Evolutionary conservation across 2,888 invertebrate genomes (phyloP).

Genomic region (Ecliptopera silaceata): DNA sequence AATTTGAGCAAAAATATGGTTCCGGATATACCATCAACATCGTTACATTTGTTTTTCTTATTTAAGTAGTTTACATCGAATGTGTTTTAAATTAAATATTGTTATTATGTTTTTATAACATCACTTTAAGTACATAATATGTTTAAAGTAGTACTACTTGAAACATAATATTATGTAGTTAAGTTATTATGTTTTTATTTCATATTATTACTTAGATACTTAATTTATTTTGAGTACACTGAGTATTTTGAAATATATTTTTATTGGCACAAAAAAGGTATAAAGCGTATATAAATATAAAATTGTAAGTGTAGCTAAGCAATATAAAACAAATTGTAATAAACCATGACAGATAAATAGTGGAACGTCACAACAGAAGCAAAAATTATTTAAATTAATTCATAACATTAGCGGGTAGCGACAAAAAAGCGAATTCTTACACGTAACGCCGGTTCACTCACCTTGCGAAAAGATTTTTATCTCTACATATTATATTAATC

Average conservation of each 20-base stretch:
- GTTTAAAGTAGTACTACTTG: too few species aligned
- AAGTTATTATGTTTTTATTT: too few species aligned
- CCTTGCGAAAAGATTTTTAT: constrained; percentile 21
- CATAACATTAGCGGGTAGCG: constrained; percentile 22
- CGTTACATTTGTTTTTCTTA: constrained; percentile 15
- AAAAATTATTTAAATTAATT: constrained; percentile 36
- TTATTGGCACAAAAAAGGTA: too few species aligned
- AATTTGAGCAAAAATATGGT: constrained; percentile 21
- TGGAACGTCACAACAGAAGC: constrained; percentile 6
- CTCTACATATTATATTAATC: constrained; percentile 11
- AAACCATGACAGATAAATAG: background rate
- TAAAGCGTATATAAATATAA: too few species aligned
- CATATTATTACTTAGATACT: too few species aligned
- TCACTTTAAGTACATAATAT: too few species aligned
- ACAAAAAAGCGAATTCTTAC: constrained; percentile 33
- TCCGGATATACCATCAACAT: constrained; percentile 25
- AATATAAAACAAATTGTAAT: background rate
- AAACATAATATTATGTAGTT: too few species aligned
- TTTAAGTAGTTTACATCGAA: background rate
- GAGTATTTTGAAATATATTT: too few species aligned
- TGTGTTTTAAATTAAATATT: background rate
- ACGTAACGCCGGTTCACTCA: constrained; percentile 32
- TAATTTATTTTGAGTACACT: too few species aligned
- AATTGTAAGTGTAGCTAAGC: too few species aligned
- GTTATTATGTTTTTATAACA: constrained; percentile 1